Base-by-base conservation (phyloP, 2,888 invertebrate species). In the Lysandra coridon region DNA sequence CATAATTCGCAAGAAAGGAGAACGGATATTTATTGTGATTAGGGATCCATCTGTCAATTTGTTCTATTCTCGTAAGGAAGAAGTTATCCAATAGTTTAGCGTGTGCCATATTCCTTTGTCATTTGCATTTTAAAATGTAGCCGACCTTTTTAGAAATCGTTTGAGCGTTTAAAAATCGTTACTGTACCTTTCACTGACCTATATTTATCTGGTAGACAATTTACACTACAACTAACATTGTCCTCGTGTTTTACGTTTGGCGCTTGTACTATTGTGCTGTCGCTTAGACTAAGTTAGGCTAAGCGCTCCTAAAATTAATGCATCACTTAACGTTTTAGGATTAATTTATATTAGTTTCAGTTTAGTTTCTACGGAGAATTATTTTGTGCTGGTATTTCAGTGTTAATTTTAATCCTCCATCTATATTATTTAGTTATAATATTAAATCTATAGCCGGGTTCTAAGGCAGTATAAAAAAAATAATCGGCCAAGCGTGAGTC, bases 251-350 rank as follows among this genome's bases (percentile, higher is more conserved):
- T 75, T 17, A 53, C 53, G 33, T 30, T 53, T 12, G 53, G 23
- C 53, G 30, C 76, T 57, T 76, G 76, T 57, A 30, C 76, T 53
- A 76, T 76, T 76, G 76, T 76, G 23, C 76, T 76, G 76, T 76
- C 76, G 49, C 49, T 76, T 76, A 17, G 30, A 53, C 76, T 76
- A 57, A 76, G 76, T 76, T 76, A 76, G 30, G 49, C 76, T 33
- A 76, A 76, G 76, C 76, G 76, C 76, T 76, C 76, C 76, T 76
- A 76, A 76, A 76, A 76, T 76, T 76, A 76, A 76, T 76, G 76
- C 76, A 76, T 76, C 76, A 76, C 76, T 76, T 75, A 75, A 76
- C 76, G 76, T 76, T 76, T 76, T 76, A 76, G 76, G 30, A 57
- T 53, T 17, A 53, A 76, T 53, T 76, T 76, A 53, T 53, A 74